These are phyloP conservation scores for Catharus ustulatus DNA, from an alignment of 2,797 vertebrate genomes.

Conservation along the genomic window DNA sequence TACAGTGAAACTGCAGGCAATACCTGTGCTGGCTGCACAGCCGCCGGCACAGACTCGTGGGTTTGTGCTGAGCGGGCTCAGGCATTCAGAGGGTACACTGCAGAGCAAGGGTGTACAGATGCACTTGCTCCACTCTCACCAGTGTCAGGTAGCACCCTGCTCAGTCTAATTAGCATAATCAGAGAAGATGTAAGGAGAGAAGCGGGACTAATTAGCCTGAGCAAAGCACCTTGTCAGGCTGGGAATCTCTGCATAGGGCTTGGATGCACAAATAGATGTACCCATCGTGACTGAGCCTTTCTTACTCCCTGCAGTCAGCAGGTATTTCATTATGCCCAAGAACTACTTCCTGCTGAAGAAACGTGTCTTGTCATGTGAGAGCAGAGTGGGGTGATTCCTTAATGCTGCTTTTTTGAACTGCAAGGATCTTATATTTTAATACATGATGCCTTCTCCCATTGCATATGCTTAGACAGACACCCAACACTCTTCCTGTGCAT, in stretches of 20 bases:
- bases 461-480: not conserved
- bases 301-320: conserved; percentile 4
- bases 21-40: not conserved
- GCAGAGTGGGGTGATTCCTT: not conserved
- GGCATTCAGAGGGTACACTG: not conserved
- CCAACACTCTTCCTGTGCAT: not conserved
- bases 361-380: not conserved
- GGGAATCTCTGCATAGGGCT: conserved; percentile 14
- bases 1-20: not conserved
- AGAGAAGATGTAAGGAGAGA: conserved; percentile 24
- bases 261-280: not conserved
- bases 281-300: not conserved
- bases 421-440: not conserved
- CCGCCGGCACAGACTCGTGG: rapidly evolving
- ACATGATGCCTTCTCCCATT: not conserved
- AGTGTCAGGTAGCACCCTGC: conserved; percentile 24
- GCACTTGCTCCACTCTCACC: not conserved
- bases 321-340: not conserved
- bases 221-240: conserved; percentile 46
- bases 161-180: conserved; percentile 28
- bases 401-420: not conserved
- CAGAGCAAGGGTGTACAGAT: not conserved
- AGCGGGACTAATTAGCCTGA: conserved; percentile 18
- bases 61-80: not conserved
- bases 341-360: not conserved